Conservation (phyloP, 2,888 invertebrate genomes). For the Tipula vernalis region DNA sequence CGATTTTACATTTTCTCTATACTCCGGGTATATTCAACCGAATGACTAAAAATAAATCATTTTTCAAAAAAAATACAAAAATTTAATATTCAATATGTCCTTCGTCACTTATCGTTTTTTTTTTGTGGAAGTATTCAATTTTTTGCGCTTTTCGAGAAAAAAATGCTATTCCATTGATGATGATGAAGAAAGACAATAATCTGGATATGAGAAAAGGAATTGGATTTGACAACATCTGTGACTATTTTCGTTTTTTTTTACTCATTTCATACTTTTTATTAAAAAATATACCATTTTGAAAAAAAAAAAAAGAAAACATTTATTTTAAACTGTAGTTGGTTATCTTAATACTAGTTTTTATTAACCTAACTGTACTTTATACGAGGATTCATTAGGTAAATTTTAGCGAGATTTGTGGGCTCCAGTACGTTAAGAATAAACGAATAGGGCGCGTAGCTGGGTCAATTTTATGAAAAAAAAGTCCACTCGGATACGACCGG, state of each 20-base stretch:
- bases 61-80: not conserved
- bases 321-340: not conserved
- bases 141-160: not conserved
- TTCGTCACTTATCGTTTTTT: not conserved
- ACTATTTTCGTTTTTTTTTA: not conserved
- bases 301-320: not conserved
- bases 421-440: no score
- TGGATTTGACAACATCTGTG: not conserved
- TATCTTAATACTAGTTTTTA: not conserved
- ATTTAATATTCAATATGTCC: not conserved
- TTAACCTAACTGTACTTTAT: not conserved
- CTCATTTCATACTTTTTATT: not conserved
- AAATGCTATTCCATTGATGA: not conserved
- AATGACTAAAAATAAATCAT: not conserved
- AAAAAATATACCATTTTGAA: not conserved
- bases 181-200: not conserved
- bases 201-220: not conserved
- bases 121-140: not conserved
- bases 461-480: no score
- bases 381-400: no score
- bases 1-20: not conserved
- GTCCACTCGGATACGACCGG: no score
- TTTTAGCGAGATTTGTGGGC: no score
- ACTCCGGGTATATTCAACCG: not conserved
- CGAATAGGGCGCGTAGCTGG: no score